phyloP scores from a whole-genome alignment of 2,888 invertebrate genomes.

The Erebia aethiops region DNA sequence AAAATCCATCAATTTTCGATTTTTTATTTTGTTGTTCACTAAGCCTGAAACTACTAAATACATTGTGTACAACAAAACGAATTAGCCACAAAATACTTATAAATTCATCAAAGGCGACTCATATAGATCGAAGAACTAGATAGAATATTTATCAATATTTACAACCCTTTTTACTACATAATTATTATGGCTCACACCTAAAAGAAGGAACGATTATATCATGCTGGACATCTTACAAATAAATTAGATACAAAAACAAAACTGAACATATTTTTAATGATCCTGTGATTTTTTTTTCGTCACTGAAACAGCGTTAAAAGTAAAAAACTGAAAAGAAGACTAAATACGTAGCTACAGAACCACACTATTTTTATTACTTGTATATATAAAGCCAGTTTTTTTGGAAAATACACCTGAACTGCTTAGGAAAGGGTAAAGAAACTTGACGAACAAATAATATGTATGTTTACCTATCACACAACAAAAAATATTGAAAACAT shows the following conservation, averaged over 20 bases:
- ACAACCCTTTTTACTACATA: slow-evolving; percentile 44
- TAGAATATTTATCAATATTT: slow-evolving; percentile 49
- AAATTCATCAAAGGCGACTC: not conserved
- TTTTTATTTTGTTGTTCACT: no score
- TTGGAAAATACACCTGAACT: no score
- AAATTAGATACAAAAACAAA: not conserved
- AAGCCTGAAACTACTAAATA: no score
- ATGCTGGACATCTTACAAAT: slow-evolving; percentile 15
- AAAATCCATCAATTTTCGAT: no score
- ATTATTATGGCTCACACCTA: slow-evolving; percentile 9
- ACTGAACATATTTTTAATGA: not conserved
- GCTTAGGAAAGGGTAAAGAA: no score
- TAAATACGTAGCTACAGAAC: no score
- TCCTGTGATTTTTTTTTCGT: not conserved
- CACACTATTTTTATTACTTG: no score
- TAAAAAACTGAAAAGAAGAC: no score
- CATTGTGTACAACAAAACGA: no score
- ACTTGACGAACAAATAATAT: no score
- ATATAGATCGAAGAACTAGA: slow-evolving; percentile 27
- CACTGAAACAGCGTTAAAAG: not conserved
- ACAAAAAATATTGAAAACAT: not conserved
- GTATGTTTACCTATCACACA: no score
- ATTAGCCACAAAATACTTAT: not conserved
- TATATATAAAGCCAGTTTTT: no score
- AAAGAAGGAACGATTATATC: slow-evolving; percentile 52